Percentiles rank a stretch among this genome's conserved stretches.
Evolutionary conservation across 2,113 vertebrate genomes (phyloP).

Genomic region (Galemys pyrenaicus): DNA sequence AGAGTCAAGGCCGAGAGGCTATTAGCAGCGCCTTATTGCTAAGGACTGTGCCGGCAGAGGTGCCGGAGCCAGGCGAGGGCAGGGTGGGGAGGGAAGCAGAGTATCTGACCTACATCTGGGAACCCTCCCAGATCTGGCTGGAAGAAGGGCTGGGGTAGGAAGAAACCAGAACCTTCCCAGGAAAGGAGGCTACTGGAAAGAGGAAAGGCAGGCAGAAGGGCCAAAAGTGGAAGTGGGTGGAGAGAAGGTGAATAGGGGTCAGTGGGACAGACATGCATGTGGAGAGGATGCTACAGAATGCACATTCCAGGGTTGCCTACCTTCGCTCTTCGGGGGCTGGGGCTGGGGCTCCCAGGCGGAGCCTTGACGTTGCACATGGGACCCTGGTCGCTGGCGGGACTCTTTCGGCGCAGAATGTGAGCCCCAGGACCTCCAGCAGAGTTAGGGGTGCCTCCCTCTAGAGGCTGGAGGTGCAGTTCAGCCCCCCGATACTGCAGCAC

Average conservation of each 20-base stretch:
- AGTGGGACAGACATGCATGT: slow-evolving; percentile 62
- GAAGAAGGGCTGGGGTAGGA: background rate
- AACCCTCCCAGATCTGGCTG: background rate
- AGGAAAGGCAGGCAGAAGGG: background rate
- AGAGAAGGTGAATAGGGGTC: slow-evolving; percentile 56
- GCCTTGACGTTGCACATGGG: slow-evolving; percentile 82
- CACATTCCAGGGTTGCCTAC: slow-evolving; percentile 64
- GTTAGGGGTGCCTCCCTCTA: slow-evolving; percentile 76
- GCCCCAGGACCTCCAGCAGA: slow-evolving; percentile 76
- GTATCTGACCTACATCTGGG: slow-evolving; percentile 18
- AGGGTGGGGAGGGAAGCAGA: background rate
- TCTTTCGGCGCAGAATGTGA: slow-evolving; percentile 81
- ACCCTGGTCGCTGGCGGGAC: slow-evolving; percentile 71
- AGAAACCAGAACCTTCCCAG: background rate
- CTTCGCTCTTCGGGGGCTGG: slow-evolving; percentile 80
- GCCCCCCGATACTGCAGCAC: slow-evolving; percentile 82
- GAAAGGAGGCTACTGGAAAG: background rate
- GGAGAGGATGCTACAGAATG: background rate
- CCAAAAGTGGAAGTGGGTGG: slow-evolving; percentile 54
- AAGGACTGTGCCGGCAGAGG: background rate
- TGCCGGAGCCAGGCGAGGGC: background rate
- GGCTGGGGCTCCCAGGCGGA: slow-evolving; percentile 40
- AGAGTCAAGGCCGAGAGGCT: slow-evolving; percentile 22
- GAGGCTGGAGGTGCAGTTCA: slow-evolving; percentile 83
- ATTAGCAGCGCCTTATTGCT: background rate